Evolutionary conservation across 2,113 vertebrate genomes (phyloP).

Genomic region (Cryptomyrus ogoouensis): DNA sequence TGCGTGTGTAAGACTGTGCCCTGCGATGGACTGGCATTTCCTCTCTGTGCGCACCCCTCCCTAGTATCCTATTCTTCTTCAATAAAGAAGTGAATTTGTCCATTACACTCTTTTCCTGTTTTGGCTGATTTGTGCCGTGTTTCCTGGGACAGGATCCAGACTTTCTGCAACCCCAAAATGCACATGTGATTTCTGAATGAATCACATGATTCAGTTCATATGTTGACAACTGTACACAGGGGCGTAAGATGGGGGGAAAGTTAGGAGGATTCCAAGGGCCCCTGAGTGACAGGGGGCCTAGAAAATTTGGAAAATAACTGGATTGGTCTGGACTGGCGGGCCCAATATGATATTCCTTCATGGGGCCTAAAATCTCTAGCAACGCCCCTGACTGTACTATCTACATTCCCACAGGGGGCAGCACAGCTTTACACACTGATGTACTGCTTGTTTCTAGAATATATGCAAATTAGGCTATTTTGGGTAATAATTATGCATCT

Average conservation of each 20-base stretch:
- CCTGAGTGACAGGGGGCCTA: too few species aligned
- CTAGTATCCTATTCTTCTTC: background rate
- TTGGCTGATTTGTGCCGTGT: background rate
- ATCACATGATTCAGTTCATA: background rate
- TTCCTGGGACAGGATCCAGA: background rate
- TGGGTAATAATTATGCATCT: background rate
- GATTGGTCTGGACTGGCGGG: too few species aligned
- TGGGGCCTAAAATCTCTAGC: too few species aligned
- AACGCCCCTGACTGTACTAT: background rate
- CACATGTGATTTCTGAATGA: background rate
- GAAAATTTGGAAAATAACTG: too few species aligned
- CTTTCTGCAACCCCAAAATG: background rate
- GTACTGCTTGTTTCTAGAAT: background rate
- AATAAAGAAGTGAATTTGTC: background rate
- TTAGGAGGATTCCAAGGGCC: too few species aligned
- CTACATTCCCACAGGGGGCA: background rate
- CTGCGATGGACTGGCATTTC: background rate
- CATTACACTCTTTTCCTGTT: background rate
- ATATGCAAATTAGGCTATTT: background rate
- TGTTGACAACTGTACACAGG: background rate
- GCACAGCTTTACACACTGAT: background rate
- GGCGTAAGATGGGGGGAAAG: too few species aligned
- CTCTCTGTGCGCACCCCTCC: background rate
- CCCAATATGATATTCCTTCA: too few species aligned
- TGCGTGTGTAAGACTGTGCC: background rate